A percentile compares a stretch with the other conserved stretches of the same genome.
Evolutionary conservation across 2,797 vertebrate species (phyloP).

Genomic region (Fistularia tabacaria): DNA sequence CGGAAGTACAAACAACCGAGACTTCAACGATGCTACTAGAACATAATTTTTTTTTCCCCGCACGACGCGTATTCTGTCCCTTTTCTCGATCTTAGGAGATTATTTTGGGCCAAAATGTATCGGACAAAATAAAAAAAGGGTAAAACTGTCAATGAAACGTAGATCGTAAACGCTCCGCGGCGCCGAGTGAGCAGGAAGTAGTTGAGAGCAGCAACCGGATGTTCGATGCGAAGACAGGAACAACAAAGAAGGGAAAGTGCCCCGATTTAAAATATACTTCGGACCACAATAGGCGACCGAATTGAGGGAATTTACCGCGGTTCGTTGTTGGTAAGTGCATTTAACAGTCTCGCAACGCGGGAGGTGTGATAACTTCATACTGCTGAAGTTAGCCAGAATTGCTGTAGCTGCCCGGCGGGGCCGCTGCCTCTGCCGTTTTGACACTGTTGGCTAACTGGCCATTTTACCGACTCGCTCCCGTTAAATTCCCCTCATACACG

Average conservation of each 20-base stretch:
- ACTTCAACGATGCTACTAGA: neutral
- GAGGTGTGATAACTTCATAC: neutral
- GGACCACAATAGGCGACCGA: neutral
- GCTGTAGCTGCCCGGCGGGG: constrained; percentile 9
- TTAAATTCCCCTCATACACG: too few species aligned
- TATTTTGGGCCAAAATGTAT: too few species aligned
- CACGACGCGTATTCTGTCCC: too few species aligned
- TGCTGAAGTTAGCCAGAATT: accelerated
- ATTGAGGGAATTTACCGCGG: neutral
- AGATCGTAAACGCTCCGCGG: constrained; percentile 15
- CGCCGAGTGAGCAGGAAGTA: constrained; percentile 27
- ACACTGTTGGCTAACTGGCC: constrained; percentile 48
- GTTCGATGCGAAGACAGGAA: constrained; percentile 49
- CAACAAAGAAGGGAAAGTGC: constrained; percentile 64
- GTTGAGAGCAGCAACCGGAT: constrained; percentile 44
- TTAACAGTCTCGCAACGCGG: accelerated
- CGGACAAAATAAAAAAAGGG: too few species aligned
- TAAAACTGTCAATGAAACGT: neutral
- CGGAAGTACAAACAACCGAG: constrained; percentile 50
- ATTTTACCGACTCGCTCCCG: constrained; percentile 12
- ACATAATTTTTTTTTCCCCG: neutral
- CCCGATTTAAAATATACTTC: constrained; percentile 35
- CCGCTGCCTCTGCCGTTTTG: constrained; percentile 30
- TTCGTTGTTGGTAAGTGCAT: constrained; percentile 23
- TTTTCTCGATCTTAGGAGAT: too few species aligned